Base-by-base conservation (phyloP, 1,140 invertebrate genomes). In the Bradynema listronoti region DNA sequence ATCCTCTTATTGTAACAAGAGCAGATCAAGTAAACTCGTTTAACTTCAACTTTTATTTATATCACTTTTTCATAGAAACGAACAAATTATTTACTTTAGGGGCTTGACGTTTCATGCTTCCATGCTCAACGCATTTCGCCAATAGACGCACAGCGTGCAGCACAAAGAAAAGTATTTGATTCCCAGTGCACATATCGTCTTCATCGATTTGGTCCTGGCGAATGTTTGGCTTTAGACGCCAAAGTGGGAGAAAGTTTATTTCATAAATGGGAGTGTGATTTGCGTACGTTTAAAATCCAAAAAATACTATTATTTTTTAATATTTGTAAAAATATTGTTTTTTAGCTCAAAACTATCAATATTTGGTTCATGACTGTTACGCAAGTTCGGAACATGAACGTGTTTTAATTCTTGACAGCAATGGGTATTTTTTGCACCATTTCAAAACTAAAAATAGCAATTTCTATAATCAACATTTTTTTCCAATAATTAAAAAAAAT, bases 191-290 rank as follows among this genome's bases (percentile, higher is more conserved):
- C 60, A n/a, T 64, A 61, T 33, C 41, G 58, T 16, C 51, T 76
- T 4, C 73, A 76, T 45, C 46, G 75, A 53, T 76, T 71, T 46
- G 55, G 57, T 24, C 73, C 75, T 9, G 57, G 61, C 27, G 63
- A 77, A 41, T 76, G 73, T 56, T 59, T 64, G 24, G 73, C 75
- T 27, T 43, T 76, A 32, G 73, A 76, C 39, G 75, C 73, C 0
- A 75, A 76, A 50, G 72, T 76, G 33, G 73, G 73, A 39, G 73
- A 76, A 51, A 71, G 57, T 30, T 36, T 76, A 27, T 76, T 62
- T 47, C 73, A 76, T 50, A 73, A 72, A 53, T 76, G 73, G 73
- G 56, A 63, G 32, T 76, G 73, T 54, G 75, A 76, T 52, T 66
- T 34, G 33, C 61, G 69, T 75, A 50, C 62, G 69, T 61, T 41